Conservation (phyloP, 2,888 invertebrate species). For the Tetranychus piercei region DNA sequence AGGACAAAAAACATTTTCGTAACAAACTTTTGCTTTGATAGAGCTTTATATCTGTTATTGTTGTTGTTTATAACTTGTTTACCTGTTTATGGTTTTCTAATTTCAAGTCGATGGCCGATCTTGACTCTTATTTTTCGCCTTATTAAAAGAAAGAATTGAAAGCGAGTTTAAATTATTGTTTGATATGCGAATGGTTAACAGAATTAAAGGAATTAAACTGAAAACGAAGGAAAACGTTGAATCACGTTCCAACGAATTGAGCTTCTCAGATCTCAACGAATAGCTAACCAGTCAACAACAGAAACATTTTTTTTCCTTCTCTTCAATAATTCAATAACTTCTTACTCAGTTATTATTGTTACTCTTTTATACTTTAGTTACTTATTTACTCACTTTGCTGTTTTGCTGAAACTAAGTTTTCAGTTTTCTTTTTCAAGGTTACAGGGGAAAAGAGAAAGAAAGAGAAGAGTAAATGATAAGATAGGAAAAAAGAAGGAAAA, state of each 20-base stretch:
- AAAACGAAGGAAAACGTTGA: neutral
- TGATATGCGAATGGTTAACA: no score
- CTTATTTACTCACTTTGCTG: conserved; percentile 2
- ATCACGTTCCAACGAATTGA: neutral
- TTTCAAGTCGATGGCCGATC: neutral
- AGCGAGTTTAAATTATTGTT: no score
- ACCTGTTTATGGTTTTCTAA: neutral
- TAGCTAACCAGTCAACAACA: no score
- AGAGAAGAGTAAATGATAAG: neutral
- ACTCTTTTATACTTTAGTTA: neutral
- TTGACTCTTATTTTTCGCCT: neutral
- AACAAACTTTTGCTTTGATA: neutral
- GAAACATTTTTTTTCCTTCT: neutral
- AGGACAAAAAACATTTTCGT: neutral
- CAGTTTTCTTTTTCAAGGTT: neutral
- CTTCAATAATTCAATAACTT: neutral
- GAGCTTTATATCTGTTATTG: neutral
- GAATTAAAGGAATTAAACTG: no score
- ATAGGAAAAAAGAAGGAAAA: conserved; percentile 8
- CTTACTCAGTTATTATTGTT: neutral
- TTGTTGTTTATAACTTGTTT: neutral
- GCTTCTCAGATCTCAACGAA: neutral
- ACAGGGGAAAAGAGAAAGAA: conserved; percentile 3
- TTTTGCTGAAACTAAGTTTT: neutral
- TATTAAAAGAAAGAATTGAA: no score